Evolutionary conservation across 2,113 vertebrate species (phyloP).

Genomic region (Loxodonta africana): DNA sequence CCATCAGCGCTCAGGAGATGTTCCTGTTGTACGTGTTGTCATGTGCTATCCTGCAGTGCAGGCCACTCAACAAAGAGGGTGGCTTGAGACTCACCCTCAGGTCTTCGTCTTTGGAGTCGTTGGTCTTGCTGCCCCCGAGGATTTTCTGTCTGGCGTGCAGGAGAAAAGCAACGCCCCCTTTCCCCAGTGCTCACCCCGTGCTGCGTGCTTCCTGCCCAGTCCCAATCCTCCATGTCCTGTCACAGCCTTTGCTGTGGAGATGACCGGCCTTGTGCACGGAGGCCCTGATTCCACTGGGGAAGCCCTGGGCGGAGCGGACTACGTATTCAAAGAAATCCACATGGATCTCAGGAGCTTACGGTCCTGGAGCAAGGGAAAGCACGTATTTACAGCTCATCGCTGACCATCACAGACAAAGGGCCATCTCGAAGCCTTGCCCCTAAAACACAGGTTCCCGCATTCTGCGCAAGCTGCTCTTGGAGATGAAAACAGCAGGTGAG

Average conservation of each 20-base stretch:
- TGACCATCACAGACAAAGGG: accelerated
- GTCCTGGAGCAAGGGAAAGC: accelerated
- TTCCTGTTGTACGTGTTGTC: accelerated
- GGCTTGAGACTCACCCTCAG: accelerated
- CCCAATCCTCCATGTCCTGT: accelerated
- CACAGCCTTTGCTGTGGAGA: accelerated
- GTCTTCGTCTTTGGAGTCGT: too few species aligned
- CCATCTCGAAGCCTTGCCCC: too few species aligned
- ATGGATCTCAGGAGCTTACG: accelerated
- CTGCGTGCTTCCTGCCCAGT: accelerated
- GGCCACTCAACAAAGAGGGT: accelerated
- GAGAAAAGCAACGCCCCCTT: accelerated
- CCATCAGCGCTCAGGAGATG: accelerated
- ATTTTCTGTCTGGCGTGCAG: too few species aligned
- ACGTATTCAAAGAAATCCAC: neutral
- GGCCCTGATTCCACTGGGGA: accelerated
- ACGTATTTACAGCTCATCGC: accelerated
- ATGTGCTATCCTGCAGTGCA: accelerated
- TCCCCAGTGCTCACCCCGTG: accelerated
- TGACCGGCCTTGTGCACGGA: accelerated
- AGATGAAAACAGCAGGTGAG: neutral
- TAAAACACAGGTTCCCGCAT: accelerated
- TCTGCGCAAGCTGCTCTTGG: neutral
- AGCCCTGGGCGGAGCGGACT: accelerated
- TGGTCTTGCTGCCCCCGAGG: too few species aligned